Evolutionary conservation across 2,797 vertebrate species (phyloP), one percentile per base, ranked within the genome.

Genomic region (Eidolon dupreanum): DNA sequence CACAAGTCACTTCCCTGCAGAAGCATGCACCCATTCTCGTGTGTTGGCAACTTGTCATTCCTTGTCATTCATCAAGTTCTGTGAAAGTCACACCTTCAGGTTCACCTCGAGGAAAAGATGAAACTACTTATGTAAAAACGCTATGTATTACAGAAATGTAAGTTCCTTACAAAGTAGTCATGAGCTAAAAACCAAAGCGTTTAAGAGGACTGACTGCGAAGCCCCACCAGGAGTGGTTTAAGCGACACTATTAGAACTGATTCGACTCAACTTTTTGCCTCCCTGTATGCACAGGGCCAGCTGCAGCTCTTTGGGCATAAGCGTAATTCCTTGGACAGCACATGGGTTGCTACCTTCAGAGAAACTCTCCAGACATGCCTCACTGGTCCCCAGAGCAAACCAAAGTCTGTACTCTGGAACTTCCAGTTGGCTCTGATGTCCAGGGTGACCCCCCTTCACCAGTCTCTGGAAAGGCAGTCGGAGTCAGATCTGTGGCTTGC

Each of bases 101-200:
- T 41, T 66, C 19, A n/a, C 79, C 46, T 38, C 6, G 20, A 79
- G 61, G 10, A 43, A 61, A 90, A 85, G 68, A 63, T 43, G 9
- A 26, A 36, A 49, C 73, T 46, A 8, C 12, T 91, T 92, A 26
- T 75, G 53, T 28, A 74, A 88, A 88, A 71, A 46, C 43, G 36
- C 28, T 38, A 9, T 19, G 10, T 74, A 4, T 93, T 36, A 31
- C 8, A 66, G 74, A 53, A 77, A 33, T 3, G 20, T 16, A 5
- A 17, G 36, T 36, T 49, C 61, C 53, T 93, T 75, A 77, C 46
- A 46, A 95, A 90, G 31, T 49, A 79, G 77, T 43, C 11, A 1
- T 5, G 1, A 90, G 3, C 70, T 61, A 12, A 51, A 84, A 57
- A 53, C 53, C 55, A 51, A 74, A 89, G 15, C 22, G 4, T n/a